These are phyloP conservation scores for Poeciliopsis turneri DNA, from an alignment of 2,797 vertebrate genomes.

Conservation along the genomic window DNA sequence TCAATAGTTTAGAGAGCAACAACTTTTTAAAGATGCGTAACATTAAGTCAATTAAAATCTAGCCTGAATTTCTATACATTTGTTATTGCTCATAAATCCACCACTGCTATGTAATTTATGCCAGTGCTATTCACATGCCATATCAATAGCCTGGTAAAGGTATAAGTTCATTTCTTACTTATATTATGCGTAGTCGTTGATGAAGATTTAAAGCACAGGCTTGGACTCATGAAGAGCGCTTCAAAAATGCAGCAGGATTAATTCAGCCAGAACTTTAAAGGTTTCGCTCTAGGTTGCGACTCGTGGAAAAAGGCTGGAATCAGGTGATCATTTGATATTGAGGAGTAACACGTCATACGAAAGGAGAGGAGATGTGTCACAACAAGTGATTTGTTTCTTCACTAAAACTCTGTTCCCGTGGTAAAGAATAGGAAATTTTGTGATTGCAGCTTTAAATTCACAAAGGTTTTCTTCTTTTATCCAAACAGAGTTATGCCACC, in stretches of 20 bases:
- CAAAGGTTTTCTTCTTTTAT: slow-evolving; percentile 80
- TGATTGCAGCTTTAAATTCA: slow-evolving; percentile 56
- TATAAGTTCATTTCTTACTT: background rate
- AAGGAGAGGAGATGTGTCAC: background rate
- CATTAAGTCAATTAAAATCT: background rate
- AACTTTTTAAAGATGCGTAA: background rate
- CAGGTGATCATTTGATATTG: too few species aligned
- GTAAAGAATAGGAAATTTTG: background rate
- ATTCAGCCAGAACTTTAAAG: background rate
- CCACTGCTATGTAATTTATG: background rate
- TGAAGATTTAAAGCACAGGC: too few species aligned
- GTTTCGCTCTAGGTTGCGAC: background rate
- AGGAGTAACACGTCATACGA: background rate
- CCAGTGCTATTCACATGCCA: background rate
- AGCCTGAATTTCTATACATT: background rate
- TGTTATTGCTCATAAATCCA: background rate
- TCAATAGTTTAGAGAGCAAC: slow-evolving; percentile 1
- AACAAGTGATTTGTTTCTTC: background rate
- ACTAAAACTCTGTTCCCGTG: background rate
- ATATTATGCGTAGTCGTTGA: background rate
- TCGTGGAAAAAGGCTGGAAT: too few species aligned
- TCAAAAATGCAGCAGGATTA: background rate
- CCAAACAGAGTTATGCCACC: slow-evolving; percentile 83
- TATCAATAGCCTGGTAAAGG: background rate
- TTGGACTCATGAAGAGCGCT: background rate